These are phyloP conservation scores for Dendrolimus punctatus DNA, from an alignment of 1,140 invertebrate genomes.

Conservation along the genomic window DNA sequence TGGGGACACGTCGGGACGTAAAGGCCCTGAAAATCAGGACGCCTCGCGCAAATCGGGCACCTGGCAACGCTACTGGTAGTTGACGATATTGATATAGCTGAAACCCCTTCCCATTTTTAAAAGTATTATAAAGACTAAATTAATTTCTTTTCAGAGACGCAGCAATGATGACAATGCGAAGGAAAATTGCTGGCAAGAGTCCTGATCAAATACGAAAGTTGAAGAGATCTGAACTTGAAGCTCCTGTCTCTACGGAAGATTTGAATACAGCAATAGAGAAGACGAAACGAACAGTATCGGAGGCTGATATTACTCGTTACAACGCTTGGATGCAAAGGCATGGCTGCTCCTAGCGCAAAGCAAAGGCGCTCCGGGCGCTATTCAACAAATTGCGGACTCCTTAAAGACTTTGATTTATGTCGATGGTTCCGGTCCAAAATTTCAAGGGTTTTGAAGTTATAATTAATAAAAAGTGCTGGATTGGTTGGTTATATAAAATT, in stretches of 20 bases:
- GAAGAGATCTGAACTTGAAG: conserved; percentile 94
- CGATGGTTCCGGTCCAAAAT: too few species aligned
- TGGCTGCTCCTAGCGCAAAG: conserved; percentile 60
- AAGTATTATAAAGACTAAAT: too few species aligned
- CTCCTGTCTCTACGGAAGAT: conserved; percentile 91
- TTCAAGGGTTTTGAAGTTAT: too few species aligned
- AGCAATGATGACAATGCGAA: conserved; percentile 98
- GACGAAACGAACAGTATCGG: conserved; percentile 95
- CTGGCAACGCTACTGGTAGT: too few species aligned
- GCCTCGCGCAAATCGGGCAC: too few species aligned
- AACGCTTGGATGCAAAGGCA: conserved; percentile 89
- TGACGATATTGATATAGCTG: too few species aligned
- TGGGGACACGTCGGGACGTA: too few species aligned
- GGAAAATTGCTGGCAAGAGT: conserved; percentile 91
- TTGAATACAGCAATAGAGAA: conserved; percentile 91
- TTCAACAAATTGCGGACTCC: conserved; percentile 31
- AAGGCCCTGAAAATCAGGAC: too few species aligned
- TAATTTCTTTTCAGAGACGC: conserved; percentile 81
- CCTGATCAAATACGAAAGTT: conserved; percentile 95
- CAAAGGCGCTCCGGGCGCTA: conserved; percentile 52
- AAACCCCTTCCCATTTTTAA: too few species aligned
- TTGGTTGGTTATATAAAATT: too few species aligned
- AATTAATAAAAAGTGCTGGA: too few species aligned
- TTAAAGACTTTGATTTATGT: conserved; percentile 8
- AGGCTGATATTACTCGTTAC: conserved; percentile 94